Evolutionary conservation across 2,797 vertebrate species (phyloP).

Genomic region (Danionella dracula): DNA sequence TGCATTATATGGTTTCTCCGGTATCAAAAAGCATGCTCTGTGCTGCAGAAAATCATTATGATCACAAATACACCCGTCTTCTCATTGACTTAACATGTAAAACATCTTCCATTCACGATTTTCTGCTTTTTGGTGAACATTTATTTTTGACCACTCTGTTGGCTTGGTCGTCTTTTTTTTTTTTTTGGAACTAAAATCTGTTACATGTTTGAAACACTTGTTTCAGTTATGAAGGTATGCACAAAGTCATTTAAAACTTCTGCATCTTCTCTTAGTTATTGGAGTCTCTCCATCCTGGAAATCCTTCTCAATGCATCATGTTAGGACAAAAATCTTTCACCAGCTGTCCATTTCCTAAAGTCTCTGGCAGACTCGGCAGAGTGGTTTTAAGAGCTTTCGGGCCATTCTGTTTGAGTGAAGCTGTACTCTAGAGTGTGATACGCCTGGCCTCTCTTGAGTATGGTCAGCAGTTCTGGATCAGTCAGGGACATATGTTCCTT

Average conservation of each 20-base stretch:
- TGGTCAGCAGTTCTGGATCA: conserved; percentile 19
- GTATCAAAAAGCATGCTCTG: no score
- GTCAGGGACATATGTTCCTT: conserved; percentile 15
- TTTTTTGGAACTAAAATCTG: no score
- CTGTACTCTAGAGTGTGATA: neutral
- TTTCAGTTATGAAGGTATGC: neutral
- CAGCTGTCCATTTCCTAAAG: conserved; percentile 23
- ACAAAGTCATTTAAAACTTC: neutral
- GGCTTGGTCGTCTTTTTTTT: no score
- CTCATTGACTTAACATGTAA: no score
- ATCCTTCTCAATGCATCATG: conserved; percentile 15
- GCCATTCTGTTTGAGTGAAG: conserved; percentile 1
- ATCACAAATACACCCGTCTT: no score
- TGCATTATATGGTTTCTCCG: no score
- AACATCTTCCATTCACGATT: no score
- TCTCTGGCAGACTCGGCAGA: conserved; percentile 9
- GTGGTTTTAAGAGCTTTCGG: conserved; percentile 15
- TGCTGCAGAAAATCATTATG: no score
- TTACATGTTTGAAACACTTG: no score
- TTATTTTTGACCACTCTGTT: no score
- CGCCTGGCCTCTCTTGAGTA: conserved; percentile 3
- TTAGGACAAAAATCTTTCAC: conserved; percentile 21
- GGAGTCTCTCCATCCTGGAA: conserved; percentile 6
- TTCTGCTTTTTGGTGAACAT: no score
- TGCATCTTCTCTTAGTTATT: conserved; percentile 7